Conservation (phyloP, 2,888 invertebrate genomes). For the Polyommatus icarus region DNA sequence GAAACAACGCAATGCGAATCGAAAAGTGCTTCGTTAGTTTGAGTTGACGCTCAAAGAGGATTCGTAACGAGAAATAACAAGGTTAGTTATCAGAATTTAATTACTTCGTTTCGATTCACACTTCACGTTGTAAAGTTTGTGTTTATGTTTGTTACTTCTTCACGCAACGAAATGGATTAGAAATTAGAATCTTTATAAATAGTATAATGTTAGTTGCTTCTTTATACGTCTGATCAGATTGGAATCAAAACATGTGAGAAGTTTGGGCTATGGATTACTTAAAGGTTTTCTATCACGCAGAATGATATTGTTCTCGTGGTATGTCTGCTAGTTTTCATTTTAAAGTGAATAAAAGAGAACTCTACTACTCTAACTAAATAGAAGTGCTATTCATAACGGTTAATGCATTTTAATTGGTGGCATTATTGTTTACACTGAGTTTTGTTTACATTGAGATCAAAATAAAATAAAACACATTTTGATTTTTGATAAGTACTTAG, state of each 20-base stretch:
- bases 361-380: no score
- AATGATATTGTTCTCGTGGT: no score
- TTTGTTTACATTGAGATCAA: not conserved
- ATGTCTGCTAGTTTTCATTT: no score
- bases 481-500: not conserved
- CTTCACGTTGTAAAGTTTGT: not conserved
- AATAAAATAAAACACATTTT: not conserved
- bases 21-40: not conserved
- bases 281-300: no score
- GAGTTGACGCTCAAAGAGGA: constrained; percentile 12
- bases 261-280: no score
- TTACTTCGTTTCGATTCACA: not conserved
- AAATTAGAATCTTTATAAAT: no score
- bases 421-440: not conserved
- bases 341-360: no score
- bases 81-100: not conserved
- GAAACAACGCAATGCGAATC: constrained; percentile 36
- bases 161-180: not conserved
- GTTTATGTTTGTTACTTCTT: not conserved
- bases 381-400: no score
- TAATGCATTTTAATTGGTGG: no score
- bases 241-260: no score
- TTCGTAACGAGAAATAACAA: not conserved
- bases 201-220: no score
- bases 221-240: no score